Evolutionary conservation across 2,113 vertebrate species (phyloP), one percentile per base, ranked within the genome.

Genomic region (Suricata suricatta): DNA sequence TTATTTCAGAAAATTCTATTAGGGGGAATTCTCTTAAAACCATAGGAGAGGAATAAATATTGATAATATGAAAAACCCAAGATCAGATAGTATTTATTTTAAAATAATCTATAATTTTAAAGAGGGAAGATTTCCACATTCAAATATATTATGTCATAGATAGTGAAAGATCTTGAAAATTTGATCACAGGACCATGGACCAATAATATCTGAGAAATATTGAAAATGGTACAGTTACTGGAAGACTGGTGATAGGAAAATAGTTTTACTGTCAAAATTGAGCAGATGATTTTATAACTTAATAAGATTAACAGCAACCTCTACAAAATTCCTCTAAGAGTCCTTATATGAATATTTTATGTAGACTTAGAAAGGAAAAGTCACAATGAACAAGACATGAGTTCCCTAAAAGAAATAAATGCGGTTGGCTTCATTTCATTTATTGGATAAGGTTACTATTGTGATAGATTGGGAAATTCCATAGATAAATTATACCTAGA

Each of bases 21-120:
- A 88, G 86, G 52, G 35, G 88, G n/a, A 84, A 57, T 90, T 86
- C 47, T 92, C 50, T 87, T 83, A 87, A 95, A 91, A 57, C 5
- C 83, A 57, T 16, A 95, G 38, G 85, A 90, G 14, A 57, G 44
- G 16, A 74, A 52, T 82, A 84, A 60, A 25, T 93, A 38, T 54
- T 88, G 74, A 23, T 89, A 82, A 63, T 57, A 68, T 38, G 52
- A 91, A 82, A 23, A 90, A 88, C 57, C 9, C 29, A 88, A 95
- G 35, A 33, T 81, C 35, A 91, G 85, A 95, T 95, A 94, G 41
- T 79, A 64, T 11, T 2, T 80, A 63, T 66, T 80, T 68, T 68
- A 71, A 93, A 93, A 84, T 57, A 88, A 76, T 33, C 17, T 63
- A 41, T 66, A 77, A 88, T 82, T 16, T 86, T 94, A 69, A 90